phyloP scores from a whole-genome alignment of 2,113 vertebrate species.

The Myotis lucifugus region DNA sequence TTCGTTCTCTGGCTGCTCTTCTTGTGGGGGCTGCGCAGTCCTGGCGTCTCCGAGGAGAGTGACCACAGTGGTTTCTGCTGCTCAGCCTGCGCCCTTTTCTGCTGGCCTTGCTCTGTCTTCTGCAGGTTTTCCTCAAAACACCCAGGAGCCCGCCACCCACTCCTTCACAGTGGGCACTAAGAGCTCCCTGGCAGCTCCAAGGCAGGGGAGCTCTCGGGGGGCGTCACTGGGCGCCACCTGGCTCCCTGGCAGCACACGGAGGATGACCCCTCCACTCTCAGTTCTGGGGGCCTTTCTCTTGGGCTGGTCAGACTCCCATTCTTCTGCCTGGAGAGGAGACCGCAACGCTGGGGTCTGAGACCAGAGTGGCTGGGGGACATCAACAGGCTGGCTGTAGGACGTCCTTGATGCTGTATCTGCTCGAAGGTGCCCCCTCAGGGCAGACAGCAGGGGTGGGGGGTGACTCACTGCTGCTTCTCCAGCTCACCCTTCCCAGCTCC shows the following conservation, averaged over 20 bases:
- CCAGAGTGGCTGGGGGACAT: too few relatives aligned
- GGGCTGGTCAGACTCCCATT: not conserved
- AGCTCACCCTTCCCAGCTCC: not conserved
- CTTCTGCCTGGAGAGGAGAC: not conserved
- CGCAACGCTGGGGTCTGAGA: not conserved
- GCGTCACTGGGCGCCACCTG: not conserved
- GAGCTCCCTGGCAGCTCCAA: not conserved
- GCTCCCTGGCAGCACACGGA: not conserved
- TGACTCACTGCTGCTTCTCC: not conserved
- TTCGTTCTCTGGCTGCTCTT: not conserved
- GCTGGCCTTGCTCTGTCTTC: not conserved
- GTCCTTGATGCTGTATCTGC: not conserved
- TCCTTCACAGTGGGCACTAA: not conserved
- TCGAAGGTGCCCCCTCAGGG: not conserved
- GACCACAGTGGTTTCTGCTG: not conserved
- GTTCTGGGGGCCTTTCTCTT: not conserved
- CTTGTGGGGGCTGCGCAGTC: not conserved
- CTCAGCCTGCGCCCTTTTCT: not conserved
- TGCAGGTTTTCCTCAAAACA: not conserved
- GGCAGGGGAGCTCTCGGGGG: fast-evolving
- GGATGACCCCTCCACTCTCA: too few relatives aligned
- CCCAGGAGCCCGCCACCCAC: not conserved
- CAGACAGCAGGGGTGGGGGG: not conserved
- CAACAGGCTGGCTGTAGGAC: not conserved
- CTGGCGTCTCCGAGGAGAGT: not conserved